Evolutionary conservation across 1,140 invertebrate species (phyloP), one percentile per base, ranked within the genome.

Genomic region (Aporrectodea caliginosa): DNA sequence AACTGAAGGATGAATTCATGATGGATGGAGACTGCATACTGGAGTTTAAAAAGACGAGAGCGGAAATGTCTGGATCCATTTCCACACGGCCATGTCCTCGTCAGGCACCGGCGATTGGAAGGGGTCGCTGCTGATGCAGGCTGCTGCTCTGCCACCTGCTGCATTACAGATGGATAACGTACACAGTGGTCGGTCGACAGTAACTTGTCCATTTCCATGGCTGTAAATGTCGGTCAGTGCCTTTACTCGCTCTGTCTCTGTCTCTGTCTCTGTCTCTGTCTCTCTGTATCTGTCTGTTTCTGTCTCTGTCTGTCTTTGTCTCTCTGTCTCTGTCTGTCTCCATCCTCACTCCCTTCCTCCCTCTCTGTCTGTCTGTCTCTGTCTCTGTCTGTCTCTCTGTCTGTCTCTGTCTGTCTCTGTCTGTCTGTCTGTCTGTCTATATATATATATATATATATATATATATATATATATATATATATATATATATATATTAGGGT

Each of bases 321-420:
- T 58, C 43, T 58, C 43, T 58, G 6, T 58, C 43, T 58, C 43
- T 58, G 6, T 58, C 43, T 58, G 6, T 58, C 43, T 58, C 43
- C 22, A 6, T 58, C 43, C 43, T 73, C 72, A 27, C 72, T 73
- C 72, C 31, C 2, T 73, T 30, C 31, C 72, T 73, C 72, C 1
- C 2, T 73, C 72, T 73, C 72, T 73, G 1, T 73, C 72, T 73
- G 22, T 73, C 72, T 73, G 1, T 73, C 72, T 73, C 72, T 73
- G 1, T 73, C 72, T 73, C 72, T 73, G 22, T 6, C 2, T 73
- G 22, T 73, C 72, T 73, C 2, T 73, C 72, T 73, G 22, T 73
- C 72, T 73, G 1, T 73, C 72, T 73, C 72, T 73, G 22, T 73
- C 2, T 73, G 22, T 73, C 72, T 73, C 72, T 73, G 1, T 73